Evolutionary conservation across 2,113 vertebrate species (phyloP), one percentile per base, ranked within the genome.

Genomic region (Mobula hypostoma): DNA sequence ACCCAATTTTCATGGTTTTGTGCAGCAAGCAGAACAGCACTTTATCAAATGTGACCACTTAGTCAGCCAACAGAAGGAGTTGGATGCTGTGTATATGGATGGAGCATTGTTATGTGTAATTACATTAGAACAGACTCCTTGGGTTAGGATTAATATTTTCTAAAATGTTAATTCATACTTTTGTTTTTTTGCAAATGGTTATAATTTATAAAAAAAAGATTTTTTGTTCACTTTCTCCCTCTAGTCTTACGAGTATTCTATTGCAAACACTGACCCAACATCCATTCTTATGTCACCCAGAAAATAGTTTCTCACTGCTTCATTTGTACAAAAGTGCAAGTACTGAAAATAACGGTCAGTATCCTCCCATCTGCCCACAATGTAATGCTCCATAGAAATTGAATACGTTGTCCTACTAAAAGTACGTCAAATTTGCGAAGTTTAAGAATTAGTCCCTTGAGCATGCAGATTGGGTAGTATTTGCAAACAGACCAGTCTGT

Each of bases 251-350:
- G 27, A 93, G 91, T 93, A 93, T 74, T 93, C 68, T 11, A 40
- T 93, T 93, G 91, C 70, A 76, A 74, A 70, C 21, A 56, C 40
- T 93, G 91, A 74, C 70, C 91, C 70, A 24, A 40, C 91, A 56
- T 93, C 91, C 91, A 21, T 93, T 74, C 48, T 3, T 93, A 76
- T 93, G 72, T 74, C 36, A 93, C 70, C 68, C 36, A 70, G 91
- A 74, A 93, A 74, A 70, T 32, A 74, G 74, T 24, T 74, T 70
- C 91, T 32, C 32, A 93, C 68, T 76, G 91, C 11, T 56, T 74
- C 68, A 93, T 76, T 93, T 12, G 68, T 93, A 76, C 91, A 93
- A 93, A 93, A 56, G 36, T 93, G 36, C 40, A 93, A 93, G 91
- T 56, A 93, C 72, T 76, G 91, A 93, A 93, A 93, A 93, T 93